Percentiles rank a stretch among this genome's conserved stretches.
Conservation (phyloP, 2,113 vertebrate genomes). For the Halichoerus grypus region DNA sequence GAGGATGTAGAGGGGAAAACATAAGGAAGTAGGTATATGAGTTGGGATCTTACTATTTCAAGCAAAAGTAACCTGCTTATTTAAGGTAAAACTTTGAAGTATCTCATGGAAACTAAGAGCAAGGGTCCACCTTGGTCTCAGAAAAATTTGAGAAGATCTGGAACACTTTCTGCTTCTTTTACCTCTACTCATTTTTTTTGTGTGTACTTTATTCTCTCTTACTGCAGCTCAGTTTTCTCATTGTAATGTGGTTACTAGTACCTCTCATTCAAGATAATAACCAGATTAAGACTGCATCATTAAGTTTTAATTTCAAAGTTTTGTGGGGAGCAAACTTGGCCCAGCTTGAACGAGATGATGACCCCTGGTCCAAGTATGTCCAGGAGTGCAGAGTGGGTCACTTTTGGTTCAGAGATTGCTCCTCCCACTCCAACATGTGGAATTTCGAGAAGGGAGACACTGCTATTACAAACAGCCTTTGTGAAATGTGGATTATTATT, state of each 20-base stretch:
- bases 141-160: background rate
- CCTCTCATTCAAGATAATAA: background rate
- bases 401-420: background rate
- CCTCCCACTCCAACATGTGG: background rate
- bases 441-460: background rate
- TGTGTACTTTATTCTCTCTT: background rate
- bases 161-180: background rate
- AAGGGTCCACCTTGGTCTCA: background rate
- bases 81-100: background rate
- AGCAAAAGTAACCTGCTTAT: background rate
- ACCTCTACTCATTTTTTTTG: background rate
- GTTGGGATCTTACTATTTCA: background rate
- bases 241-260: background rate
- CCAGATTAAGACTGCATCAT: background rate
- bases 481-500: background rate
- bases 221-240: background rate
- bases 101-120: background rate
- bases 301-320: background rate
- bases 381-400: background rate
- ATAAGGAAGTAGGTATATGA: background rate
- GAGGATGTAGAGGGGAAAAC: background rate
- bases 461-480: background rate
- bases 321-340: background rate
- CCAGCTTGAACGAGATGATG: background rate
- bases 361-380: fast-evolving